These are phyloP conservation scores for Tribolium madens DNA, from an alignment of 1,140 invertebrate species.

Conservation along the genomic window DNA sequence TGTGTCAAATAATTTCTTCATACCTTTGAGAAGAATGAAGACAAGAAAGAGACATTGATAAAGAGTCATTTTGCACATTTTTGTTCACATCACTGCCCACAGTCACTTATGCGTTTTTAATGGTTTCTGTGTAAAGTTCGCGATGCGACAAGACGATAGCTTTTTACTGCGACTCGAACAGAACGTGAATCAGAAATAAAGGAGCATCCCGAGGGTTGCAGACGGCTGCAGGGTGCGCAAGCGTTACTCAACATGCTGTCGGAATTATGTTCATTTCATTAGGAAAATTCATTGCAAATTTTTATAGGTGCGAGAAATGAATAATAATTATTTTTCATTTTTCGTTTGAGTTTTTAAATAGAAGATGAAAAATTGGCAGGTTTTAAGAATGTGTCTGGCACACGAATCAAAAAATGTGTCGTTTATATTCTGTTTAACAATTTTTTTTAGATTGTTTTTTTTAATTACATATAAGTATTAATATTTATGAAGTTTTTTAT, in stretches of 20 bases:
- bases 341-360: too few species aligned
- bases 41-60: not conserved
- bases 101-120: not conserved
- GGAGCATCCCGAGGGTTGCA: constrained; percentile 8
- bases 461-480: too few species aligned
- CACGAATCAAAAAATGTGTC: too few species aligned
- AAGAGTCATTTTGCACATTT: constrained; percentile 30
- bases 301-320: not conserved
- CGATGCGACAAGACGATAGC: not conserved
- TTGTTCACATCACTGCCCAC: constrained; percentile 17
- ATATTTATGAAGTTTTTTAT: too few species aligned
- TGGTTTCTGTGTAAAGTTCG: not conserved
- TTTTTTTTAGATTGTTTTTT: too few species aligned
- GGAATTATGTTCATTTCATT: constrained; percentile 27
- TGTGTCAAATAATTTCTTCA: not conserved
- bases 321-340: too few species aligned
- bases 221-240: constrained; percentile 21
- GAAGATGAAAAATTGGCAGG: too few species aligned
- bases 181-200: constrained; percentile 36
- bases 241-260: constrained; percentile 28
- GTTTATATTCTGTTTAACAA: too few species aligned
- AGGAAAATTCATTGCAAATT: constrained; percentile 15
- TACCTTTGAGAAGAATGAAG: constrained; percentile 2
- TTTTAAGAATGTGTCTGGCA: too few species aligned
- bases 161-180: constrained; percentile 14